Base-by-base conservation (phyloP, 2,797 vertebrate species). In the Neostethus bicornis region DNA sequence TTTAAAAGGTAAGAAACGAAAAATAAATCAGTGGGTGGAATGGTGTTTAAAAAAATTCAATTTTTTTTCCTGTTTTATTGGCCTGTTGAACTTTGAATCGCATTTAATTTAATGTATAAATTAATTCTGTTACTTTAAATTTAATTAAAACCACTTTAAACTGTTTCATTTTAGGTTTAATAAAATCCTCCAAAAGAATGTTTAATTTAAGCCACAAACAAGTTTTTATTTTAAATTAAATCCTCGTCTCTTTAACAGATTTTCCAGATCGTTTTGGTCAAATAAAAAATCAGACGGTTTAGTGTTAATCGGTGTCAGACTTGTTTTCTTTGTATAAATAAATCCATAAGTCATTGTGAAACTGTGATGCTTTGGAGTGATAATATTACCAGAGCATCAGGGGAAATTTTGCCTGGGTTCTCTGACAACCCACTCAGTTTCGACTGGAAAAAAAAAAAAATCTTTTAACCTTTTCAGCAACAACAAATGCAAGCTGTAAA, bases 401-500 rank as follows among this genome's bases (percentile, higher is more conserved):
- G 96, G 96, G 95, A 95, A 96, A 96, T 97, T 96, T 96, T 93
- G 90, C 93, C 95, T 90, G 93, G 90, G 91, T 94, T 95, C 92
- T 96, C 92, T 94, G 91, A 91, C 96, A 95, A 93, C 97, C 96
- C 95, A 98, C 97, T 96, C 96, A 81, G 93, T 98, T 96, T 97
- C 93, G 68, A 88, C 92, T 94, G 95, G 95, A 88, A 80, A 76
- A 66, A 68, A 95, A 96, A 95, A 96, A 96, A 95, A 92, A 42
- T 89, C 87, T 91, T 79, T 93, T 95, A 96, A 97, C 94, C 95
- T 96, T 96, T 97, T 92, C 91, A 87, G 92, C 91, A 90, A 83
- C 88, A 91, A 83, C 88, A 88, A 87, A 89, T 48, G 54, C 83
- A 79, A 66, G 79, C 87, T 86, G 85, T 67, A 90, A 87, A 87